A percentile compares a stretch with the other conserved stretches of the same genome.
Evolutionary conservation across 2,888 invertebrate species (phyloP).

Genomic region (Rhagophthalmus giganteus): DNA sequence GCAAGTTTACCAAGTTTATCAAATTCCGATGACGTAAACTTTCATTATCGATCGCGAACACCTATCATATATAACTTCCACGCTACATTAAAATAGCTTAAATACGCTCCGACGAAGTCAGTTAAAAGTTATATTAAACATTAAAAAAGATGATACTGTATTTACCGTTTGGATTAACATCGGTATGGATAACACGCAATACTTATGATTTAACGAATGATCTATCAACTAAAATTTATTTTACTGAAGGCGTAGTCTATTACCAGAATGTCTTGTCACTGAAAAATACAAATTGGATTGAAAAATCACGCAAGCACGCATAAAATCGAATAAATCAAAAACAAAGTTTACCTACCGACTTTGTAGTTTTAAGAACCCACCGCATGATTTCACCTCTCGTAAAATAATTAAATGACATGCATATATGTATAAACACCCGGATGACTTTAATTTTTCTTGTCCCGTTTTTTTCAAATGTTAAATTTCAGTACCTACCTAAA

Average conservation of each 20-base stretch:
- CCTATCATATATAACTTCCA: no score
- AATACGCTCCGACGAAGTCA: neutral
- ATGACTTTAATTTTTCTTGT: no score
- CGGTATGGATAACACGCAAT: slow-evolving; percentile 10
- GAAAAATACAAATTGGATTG: slow-evolving; percentile 16
- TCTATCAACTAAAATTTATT: slow-evolving; percentile 11
- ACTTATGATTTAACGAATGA: slow-evolving; percentile 9
- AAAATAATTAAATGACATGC: no score
- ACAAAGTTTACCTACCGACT: neutral
- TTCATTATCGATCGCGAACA: no score
- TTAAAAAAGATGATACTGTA: slow-evolving; percentile 1
- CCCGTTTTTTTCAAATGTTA: no score
- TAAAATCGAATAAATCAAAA: neutral
- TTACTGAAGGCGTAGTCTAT: slow-evolving; percentile 11
- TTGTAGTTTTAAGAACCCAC: no score
- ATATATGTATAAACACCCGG: no score
- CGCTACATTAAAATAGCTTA: neutral
- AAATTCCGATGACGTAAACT: no score
- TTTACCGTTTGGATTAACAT: slow-evolving; percentile 8
- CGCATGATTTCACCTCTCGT: no score
- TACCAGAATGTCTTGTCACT: slow-evolving; percentile 7
- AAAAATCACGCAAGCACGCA: slow-evolving; percentile 16
- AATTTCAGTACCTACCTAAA: no score
- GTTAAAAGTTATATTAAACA: neutral
- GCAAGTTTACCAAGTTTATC: no score